Conservation (phyloP, 2,797 vertebrate genomes). For the Smutsia temminckii region DNA sequence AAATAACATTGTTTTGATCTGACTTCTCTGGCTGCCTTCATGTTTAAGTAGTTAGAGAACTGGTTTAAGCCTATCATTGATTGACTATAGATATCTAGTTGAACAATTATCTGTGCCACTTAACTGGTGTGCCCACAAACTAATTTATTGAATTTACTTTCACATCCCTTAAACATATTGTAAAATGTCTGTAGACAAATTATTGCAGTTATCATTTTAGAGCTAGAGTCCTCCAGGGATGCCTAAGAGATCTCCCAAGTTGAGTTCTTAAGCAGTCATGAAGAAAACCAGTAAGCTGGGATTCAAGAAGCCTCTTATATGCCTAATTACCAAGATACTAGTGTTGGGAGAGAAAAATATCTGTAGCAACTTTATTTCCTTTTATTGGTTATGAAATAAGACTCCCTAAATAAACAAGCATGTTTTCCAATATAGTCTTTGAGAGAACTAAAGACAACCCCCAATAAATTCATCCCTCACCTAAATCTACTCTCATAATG, state of each 20-base stretch:
- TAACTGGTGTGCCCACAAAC: not conserved
- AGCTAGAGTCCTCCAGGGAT: not conserved
- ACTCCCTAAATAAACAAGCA: not conserved
- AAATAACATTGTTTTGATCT: not conserved
- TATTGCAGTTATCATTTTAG: not conserved
- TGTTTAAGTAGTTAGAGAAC: not conserved
- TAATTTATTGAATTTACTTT: slow-evolving; percentile 12
- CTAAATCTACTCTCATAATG: not conserved
- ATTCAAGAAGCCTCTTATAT: not conserved
- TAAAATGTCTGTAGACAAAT: not conserved
- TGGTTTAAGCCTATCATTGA: not conserved
- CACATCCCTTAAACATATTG: not conserved
- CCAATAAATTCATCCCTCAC: not conserved
- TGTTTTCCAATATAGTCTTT: not conserved
- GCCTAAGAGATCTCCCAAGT: not conserved
- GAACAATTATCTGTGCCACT: not conserved
- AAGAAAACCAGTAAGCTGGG: not conserved
- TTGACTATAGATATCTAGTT: not conserved
- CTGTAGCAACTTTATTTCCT: not conserved
- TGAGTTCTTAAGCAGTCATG: not conserved
- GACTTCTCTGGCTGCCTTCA: not conserved
- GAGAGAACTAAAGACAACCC: not conserved
- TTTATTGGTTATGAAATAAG: not conserved
- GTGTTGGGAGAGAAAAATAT: not conserved
- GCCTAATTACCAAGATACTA: not conserved